Conservation (phyloP, 2,113 vertebrate genomes). For the Hucho hucho region DNA sequence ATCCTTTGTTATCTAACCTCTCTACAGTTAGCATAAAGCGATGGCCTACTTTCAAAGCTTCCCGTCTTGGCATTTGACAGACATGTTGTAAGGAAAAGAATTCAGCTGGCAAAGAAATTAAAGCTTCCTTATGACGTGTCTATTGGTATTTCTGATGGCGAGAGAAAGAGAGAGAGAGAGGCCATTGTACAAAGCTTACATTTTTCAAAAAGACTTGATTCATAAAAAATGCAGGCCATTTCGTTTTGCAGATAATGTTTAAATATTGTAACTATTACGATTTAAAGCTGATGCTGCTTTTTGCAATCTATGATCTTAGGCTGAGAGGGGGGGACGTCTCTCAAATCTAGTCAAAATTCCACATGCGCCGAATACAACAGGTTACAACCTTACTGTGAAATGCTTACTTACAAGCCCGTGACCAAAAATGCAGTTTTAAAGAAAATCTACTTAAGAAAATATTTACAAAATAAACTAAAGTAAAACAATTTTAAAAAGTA, state of each 20-base stretch:
- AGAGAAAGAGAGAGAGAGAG: background rate
- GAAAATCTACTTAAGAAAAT: too few species aligned
- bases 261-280: slow-evolving; percentile 59
- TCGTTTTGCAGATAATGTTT: slow-evolving; percentile 59
- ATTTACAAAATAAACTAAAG: too few species aligned
- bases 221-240: slow-evolving; percentile 65
- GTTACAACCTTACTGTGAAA: too few species aligned
- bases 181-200: slow-evolving; percentile 52
- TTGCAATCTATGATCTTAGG: slow-evolving; percentile 21
- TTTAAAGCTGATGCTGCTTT: slow-evolving; percentile 24
- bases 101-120: slow-evolving; percentile 46
- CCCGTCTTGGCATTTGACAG: slow-evolving; percentile 55
- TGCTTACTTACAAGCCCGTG: too few species aligned
- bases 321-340: slow-evolving; percentile 18
- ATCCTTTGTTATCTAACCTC: slow-evolving; percentile 17
- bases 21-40: slow-evolving; percentile 18
- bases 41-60: slow-evolving; percentile 59
- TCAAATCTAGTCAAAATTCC: too few species aligned
- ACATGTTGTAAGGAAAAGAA: slow-evolving; percentile 55
- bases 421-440: too few species aligned
- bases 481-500: too few species aligned
- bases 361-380: too few species aligned
- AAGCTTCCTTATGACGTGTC: slow-evolving; percentile 42
- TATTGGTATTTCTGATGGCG: slow-evolving; percentile 12
- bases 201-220: slow-evolving; percentile 48